A percentile compares a stretch with the other conserved stretches of the same genome.
Conservation (phyloP, 2,797 vertebrate species). For the Sylvia borin region DNA sequence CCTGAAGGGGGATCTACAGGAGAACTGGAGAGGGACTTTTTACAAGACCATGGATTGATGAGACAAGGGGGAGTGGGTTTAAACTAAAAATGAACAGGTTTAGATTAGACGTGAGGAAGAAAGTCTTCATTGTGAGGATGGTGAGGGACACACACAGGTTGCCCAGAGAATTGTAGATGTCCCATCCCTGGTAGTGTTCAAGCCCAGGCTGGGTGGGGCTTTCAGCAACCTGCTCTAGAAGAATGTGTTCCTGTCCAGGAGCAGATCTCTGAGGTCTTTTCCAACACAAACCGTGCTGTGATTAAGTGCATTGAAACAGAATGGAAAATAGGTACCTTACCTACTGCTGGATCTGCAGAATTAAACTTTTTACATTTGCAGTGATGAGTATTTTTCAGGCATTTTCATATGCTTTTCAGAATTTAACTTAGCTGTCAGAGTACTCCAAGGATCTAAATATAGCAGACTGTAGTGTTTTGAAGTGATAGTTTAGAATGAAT, state of each 20-base stretch:
- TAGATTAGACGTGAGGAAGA: not conserved
- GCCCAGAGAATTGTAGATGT: not conserved
- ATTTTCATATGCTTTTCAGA: not conserved
- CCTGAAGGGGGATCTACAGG: not conserved
- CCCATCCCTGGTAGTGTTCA: not conserved
- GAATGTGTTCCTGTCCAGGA: not conserved
- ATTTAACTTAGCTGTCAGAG: not conserved
- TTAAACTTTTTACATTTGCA: not conserved
- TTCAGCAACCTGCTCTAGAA: not conserved
- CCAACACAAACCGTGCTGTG: not conserved
- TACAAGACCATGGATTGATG: not conserved
- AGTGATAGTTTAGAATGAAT: slow-evolving; percentile 20
- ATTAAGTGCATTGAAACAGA: not conserved
- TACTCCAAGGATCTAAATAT: slow-evolving; percentile 23
- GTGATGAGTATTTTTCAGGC: not conserved
- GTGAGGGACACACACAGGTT: not conserved
- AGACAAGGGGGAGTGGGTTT: not conserved
- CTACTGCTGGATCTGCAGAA: not conserved
- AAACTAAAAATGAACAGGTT: not conserved
- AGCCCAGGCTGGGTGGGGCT: not conserved
- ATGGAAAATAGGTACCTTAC: not conserved
- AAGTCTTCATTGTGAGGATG: not conserved
- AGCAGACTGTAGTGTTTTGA: slow-evolving; percentile 8
- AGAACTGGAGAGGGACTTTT: not conserved
- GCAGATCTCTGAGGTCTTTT: not conserved